Evolutionary conservation across 1,140 invertebrate species (phyloP).

Genomic region (Drosophila arawakana): DNA sequence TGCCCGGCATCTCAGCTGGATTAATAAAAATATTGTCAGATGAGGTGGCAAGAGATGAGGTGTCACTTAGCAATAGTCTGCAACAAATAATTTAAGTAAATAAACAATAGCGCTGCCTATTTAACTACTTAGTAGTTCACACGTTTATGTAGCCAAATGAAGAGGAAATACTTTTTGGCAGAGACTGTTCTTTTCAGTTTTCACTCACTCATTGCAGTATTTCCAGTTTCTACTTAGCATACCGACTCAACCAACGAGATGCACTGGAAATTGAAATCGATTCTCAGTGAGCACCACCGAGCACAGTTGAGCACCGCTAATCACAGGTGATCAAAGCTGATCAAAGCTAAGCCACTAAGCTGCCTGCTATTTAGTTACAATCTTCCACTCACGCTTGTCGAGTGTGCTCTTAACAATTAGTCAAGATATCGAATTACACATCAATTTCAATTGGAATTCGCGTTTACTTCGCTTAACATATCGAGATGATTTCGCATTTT

Average conservation of each 20-base stretch:
- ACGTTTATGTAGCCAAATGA: not conserved
- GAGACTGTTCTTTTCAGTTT: not conserved
- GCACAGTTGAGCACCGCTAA: not conserved
- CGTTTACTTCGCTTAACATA: not conserved
- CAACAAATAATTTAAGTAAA: slow-evolving; percentile 22
- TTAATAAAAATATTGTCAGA: slow-evolving; percentile 50
- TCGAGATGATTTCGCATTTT: slow-evolving; percentile 30
- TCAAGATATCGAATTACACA: not conserved
- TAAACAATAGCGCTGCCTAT: slow-evolving; percentile 37
- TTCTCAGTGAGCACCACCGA: not conserved
- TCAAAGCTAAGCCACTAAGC: not conserved
- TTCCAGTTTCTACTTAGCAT: slow-evolving; percentile 62
- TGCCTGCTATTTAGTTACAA: slow-evolving; percentile 25
- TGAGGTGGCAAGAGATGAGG: not conserved
- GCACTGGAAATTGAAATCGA: not conserved
- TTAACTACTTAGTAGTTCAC: slow-evolving; percentile 25
- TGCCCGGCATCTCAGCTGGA: slow-evolving; percentile 61
- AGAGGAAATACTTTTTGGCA: not conserved
- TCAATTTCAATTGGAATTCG: slow-evolving; percentile 1
- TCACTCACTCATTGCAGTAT: slow-evolving; percentile 46
- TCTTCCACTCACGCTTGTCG: slow-evolving; percentile 33
- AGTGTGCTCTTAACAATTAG: slow-evolving; percentile 33
- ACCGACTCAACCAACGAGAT: slow-evolving; percentile 21
- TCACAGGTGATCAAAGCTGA: not conserved
- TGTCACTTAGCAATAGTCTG: not conserved